Evolutionary conservation across 2,113 vertebrate genomes (phyloP), one percentile per base, ranked within the genome.

Genomic region (Myotis davidii): DNA sequence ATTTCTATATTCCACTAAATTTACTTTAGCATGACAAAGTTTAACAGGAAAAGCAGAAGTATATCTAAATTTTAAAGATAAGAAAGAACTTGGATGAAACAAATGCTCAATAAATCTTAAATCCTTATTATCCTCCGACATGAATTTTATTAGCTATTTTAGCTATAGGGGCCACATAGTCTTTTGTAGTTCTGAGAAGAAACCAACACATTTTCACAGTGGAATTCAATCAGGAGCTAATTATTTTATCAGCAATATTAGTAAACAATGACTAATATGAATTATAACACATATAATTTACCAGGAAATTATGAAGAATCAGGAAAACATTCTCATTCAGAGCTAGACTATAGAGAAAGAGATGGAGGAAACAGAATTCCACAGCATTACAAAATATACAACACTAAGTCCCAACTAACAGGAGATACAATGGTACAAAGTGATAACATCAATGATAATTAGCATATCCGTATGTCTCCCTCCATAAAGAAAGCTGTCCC

Each of bases 21-120:
- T 56, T 95, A 76, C 2, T 25, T 89, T 74, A 61, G 56, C 27
- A 84, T 74, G 48, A 81, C 17, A 70, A 94, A 86, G 45, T 2
- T 34, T 59, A 94, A 78, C 10, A 94, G 45, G 20, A 65, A 94
- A 85, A 91, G 8, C 52, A 64, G 27, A 85, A 13, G 14, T 29
- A 91, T 72, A 82, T 86, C n/a, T 45, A 88, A 32, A 78, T 27
- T 82, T 83, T 73, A 89, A 95, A 48, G 45, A 85, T 65, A 90
- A 93, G 10, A 12, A 82, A 89, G 45, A 88, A 89, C 27, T 56
- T 88, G 92, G 17, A 92, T 83, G 16, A 86, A 94, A 83, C n/a
- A 95, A 89, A 91, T 59, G 16, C 17, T 89, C 45, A 90, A 16
- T 21, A 42, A 90, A 84, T 92, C 32, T 86, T 90, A 74, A 95